A percentile compares a stretch with the other conserved stretches of the same genome.
Evolutionary conservation across 1,140 invertebrate species (phyloP).

Genomic region (Colletes gigas): DNA sequence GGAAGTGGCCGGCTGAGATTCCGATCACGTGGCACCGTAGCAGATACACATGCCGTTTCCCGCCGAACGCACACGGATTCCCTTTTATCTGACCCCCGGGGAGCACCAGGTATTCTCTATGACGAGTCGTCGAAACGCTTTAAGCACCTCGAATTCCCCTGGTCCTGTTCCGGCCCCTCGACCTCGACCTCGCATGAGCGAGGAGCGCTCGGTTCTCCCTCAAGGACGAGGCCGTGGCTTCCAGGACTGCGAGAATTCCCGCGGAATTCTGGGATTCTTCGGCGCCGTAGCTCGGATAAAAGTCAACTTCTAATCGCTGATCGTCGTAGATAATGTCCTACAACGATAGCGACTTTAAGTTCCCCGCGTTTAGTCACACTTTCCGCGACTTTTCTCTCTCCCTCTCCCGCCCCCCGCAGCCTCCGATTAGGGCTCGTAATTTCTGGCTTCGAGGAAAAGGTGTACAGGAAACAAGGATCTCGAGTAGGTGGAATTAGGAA

Average conservation of each 20-base stretch:
- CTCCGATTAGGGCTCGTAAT: not conserved
- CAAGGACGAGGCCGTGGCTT: slow-evolving; percentile 20
- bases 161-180: slow-evolving; percentile 46
- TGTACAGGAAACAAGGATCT: not conserved
- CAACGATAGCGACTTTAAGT: slow-evolving; percentile 43
- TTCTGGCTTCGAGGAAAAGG: too few species aligned
- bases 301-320: slow-evolving; percentile 49
- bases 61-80: slow-evolving; percentile 52
- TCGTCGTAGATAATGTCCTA: slow-evolving; percentile 47
- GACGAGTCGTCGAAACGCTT: slow-evolving; percentile 68
- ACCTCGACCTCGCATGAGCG: slow-evolving; percentile 37
- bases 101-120: slow-evolving; percentile 67
- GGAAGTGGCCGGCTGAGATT: slow-evolving; percentile 37
- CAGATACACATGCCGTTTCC: slow-evolving; percentile 34
- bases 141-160: slow-evolving; percentile 64
- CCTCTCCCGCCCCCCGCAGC: not conserved
- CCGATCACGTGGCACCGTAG: slow-evolving; percentile 16
- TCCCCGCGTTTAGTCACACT: not conserved
- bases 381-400: not conserved
- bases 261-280: slow-evolving; percentile 30
- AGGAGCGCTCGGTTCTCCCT: not conserved
- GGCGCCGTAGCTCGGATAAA: slow-evolving; percentile 42
- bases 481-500: slow-evolving; percentile 17
- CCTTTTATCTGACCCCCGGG: slow-evolving; percentile 65
- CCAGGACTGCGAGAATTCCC: slow-evolving; percentile 28